Evolutionary conservation across 2,113 vertebrate species (phyloP).

Genomic region (Cyphomyrus discorhynchus): DNA sequence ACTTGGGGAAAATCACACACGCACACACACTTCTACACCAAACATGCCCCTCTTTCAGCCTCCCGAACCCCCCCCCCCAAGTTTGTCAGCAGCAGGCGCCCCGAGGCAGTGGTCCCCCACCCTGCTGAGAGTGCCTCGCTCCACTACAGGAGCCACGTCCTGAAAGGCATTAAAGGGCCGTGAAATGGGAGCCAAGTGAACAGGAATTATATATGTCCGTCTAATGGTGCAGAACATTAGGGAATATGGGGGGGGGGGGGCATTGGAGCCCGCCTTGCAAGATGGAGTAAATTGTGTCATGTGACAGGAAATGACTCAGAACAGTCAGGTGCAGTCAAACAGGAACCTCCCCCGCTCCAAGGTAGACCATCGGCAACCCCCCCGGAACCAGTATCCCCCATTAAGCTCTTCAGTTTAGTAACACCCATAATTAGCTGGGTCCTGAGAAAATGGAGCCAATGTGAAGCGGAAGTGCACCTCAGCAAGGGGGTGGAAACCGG

Average conservation of each 20-base stretch:
- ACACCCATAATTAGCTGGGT: neutral
- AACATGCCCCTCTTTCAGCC: neutral
- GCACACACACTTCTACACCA: neutral
- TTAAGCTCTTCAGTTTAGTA: neutral
- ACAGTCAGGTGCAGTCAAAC: neutral
- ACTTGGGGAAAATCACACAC: neutral
- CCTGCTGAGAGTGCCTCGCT: neutral
- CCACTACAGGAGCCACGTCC: neutral
- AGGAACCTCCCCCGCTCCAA: neutral
- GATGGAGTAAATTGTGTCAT: neutral
- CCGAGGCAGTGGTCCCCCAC: neutral
- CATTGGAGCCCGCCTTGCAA: neutral
- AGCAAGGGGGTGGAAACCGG: no score
- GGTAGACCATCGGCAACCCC: neutral
- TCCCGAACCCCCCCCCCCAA: neutral
- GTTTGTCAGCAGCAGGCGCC: neutral
- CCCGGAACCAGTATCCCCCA: neutral
- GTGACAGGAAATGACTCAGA: neutral
- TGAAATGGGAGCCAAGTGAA: constrained; percentile 1
- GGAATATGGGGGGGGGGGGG: neutral
- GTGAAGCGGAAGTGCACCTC: neutral
- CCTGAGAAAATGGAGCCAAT: neutral
- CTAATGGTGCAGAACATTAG: neutral
- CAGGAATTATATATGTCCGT: neutral
- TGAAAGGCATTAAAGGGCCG: neutral